Conservation (phyloP, 2,888 invertebrate species). For the Drosophila ustulata region DNA sequence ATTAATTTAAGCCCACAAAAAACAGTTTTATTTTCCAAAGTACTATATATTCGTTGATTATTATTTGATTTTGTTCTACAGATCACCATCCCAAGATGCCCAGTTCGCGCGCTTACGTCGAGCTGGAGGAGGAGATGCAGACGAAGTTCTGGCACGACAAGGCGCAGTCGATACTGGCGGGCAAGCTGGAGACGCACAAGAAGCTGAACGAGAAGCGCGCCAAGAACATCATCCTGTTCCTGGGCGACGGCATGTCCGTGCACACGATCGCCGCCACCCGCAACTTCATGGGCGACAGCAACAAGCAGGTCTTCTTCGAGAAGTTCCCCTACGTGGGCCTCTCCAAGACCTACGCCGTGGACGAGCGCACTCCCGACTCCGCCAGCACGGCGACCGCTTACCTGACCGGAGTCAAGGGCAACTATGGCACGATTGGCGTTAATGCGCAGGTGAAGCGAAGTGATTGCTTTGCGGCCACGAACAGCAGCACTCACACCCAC, state of each 20-base stretch:
- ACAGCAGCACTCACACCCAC: slow-evolving; percentile 87
- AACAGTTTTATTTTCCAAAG: too few relatives aligned
- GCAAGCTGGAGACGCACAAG: slow-evolving; percentile 63
- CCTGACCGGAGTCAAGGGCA: slow-evolving; percentile 92
- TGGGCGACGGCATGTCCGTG: slow-evolving; percentile 92
- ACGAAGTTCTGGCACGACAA: slow-evolving; percentile 81
- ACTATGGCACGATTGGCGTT: slow-evolving; percentile 91
- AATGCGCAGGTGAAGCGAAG: slow-evolving; percentile 88
- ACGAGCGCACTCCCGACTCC: slow-evolving; percentile 92
- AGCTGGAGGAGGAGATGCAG: slow-evolving; percentile 65
- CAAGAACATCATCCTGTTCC: slow-evolving; percentile 89
- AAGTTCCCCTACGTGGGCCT: slow-evolving; percentile 86
- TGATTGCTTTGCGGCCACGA: slow-evolving; percentile 88
- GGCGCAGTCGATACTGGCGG: slow-evolving; percentile 76
- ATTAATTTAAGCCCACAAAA: too few relatives aligned
- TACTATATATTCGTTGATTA: too few relatives aligned
- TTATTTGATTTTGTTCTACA: slow-evolving; percentile 4
- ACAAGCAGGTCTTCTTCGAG: slow-evolving; percentile 87
- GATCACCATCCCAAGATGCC: slow-evolving; percentile 69
- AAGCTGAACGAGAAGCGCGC: slow-evolving; percentile 77
- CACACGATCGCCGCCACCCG: slow-evolving; percentile 89
- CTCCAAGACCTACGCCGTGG: slow-evolving; percentile 90
- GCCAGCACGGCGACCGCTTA: slow-evolving; percentile 93
- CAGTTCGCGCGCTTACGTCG: slow-evolving; percentile 51
- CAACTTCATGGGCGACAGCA: slow-evolving; percentile 88